Conservation (phyloP, 2,888 invertebrate genomes). For the Plebejus argus region DNA sequence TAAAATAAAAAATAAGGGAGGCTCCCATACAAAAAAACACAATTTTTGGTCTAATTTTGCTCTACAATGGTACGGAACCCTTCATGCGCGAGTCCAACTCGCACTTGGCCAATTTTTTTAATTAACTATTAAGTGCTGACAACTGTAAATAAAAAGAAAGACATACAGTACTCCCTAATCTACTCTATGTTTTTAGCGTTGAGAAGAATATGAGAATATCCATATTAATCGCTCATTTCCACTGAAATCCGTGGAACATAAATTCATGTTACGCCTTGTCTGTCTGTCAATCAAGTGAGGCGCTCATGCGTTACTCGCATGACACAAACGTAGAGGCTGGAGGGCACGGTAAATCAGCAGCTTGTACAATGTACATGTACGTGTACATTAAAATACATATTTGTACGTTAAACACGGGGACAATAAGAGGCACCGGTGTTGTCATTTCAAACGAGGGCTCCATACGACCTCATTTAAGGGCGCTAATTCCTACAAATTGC, state of each 20-base stretch:
- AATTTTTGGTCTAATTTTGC: too few species aligned
- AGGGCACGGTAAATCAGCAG: neutral
- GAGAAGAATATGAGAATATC: neutral
- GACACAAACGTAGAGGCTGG: conserved; percentile 23
- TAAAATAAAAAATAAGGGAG: too few species aligned
- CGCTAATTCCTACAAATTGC: conserved; percentile 19
- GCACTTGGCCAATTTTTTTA: too few species aligned
- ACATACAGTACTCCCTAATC: neutral
- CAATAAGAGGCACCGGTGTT: neutral
- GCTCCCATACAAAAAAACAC: too few species aligned
- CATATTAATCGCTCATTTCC: conserved; percentile 51
- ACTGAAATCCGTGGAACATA: conserved; percentile 36
- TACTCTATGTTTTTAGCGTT: neutral
- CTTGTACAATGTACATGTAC: neutral
- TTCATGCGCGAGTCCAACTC: too few species aligned
- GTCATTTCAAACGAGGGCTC: conserved; percentile 13
- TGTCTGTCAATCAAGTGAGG: conserved; percentile 43
- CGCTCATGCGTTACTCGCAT: conserved; percentile 35
- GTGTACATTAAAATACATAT: conserved; percentile 21
- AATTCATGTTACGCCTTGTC: conserved; percentile 47
- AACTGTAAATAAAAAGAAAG: neutral
- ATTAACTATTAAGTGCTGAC: too few species aligned
- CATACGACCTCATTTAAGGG: conserved; percentile 2
- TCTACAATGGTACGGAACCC: too few species aligned
- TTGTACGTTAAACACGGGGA: conserved; percentile 8